These are phyloP conservation scores for Orius insidiosus DNA, from an alignment of 1,140 invertebrate genomes.

Conservation along the genomic window DNA sequence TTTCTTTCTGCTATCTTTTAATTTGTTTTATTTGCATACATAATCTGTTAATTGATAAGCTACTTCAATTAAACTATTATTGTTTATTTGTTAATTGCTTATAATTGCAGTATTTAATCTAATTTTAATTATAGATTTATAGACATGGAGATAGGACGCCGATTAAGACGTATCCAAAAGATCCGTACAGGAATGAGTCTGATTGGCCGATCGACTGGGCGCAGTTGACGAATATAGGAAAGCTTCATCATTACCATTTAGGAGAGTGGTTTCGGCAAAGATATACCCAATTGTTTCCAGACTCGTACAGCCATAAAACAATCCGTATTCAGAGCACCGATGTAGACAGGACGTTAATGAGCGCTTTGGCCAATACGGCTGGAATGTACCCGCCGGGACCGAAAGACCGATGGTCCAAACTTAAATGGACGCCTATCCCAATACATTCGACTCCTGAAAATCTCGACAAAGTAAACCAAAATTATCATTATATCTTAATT, in stretches of 20 bases:
- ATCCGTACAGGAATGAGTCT: conserved; percentile 48
- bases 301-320: conserved; percentile 37
- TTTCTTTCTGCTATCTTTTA: too few species aligned
- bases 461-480: conserved; percentile 37
- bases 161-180: conserved; percentile 55
- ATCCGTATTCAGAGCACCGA: conserved; percentile 59
- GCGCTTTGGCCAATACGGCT: conserved; percentile 65
- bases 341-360: conserved; percentile 78
- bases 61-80: too few species aligned
- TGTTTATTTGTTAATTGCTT: too few species aligned
- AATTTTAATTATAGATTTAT: conserved; percentile 32
- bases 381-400: conserved; percentile 47
- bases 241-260: conserved; percentile 38
- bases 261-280: conserved; percentile 41
- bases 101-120: not conserved
- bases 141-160: conserved; percentile 74
- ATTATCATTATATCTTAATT: not conserved
- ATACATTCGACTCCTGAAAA: conserved; percentile 55
- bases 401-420: conserved; percentile 37
- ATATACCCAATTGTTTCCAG: conserved; percentile 39
- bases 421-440: conserved; percentile 80
- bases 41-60: too few species aligned
- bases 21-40: too few species aligned
- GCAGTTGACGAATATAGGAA: conserved; percentile 61
- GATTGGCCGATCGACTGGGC: conserved; percentile 61